Base-by-base conservation (phyloP, 1,140 invertebrate genomes). In the Hypothenemus hampei region DNA sequence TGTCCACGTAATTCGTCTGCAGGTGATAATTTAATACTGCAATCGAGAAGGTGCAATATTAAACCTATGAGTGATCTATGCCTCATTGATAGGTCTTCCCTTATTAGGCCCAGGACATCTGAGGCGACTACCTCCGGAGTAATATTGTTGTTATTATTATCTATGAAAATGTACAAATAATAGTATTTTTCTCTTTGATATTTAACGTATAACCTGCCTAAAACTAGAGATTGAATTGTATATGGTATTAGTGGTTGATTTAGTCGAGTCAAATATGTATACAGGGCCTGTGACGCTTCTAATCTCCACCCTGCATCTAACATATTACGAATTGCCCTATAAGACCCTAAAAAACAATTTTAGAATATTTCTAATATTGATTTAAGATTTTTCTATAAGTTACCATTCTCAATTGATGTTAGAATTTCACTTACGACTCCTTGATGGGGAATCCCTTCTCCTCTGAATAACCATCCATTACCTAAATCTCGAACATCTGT, bases 1-100 rank as follows among this genome's bases (percentile, higher is more conserved):
- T 71, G 73, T 7, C 73, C 73, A 23, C 67, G 66, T 20, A 76
- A 61, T 62, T 77, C 74, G 56, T 75, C 73, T 1, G 72, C 69
- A 2, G 71, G 67, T 4, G 73, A 69, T 15, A 69, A 61, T 57
- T 70, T 72, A 3, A 73, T 54, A 2, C 72, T 68, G 45, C 69
- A 65, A 50, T 73, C 65, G 16, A 77, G 48, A 18, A 77, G 62
- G 55, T 73, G 68, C 13, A 77, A 55, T 44, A 77, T 43, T 13
- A 67, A 49, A 6, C 64, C 59, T 4, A 76, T 39, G 8, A 77
- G 60, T 31, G 66, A 62, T 7, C 66, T 63, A 52, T 76, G 75
- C 22, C 71, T 67, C n/a, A 65, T 69, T 3, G 60, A 47, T 3
- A 76, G 57, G 45, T 76, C 72, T 50, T 77, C 72, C 16, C 60